Evolutionary conservation across 2,888 invertebrate genomes (phyloP).

Genomic region (Drosophila peninsularis): DNA sequence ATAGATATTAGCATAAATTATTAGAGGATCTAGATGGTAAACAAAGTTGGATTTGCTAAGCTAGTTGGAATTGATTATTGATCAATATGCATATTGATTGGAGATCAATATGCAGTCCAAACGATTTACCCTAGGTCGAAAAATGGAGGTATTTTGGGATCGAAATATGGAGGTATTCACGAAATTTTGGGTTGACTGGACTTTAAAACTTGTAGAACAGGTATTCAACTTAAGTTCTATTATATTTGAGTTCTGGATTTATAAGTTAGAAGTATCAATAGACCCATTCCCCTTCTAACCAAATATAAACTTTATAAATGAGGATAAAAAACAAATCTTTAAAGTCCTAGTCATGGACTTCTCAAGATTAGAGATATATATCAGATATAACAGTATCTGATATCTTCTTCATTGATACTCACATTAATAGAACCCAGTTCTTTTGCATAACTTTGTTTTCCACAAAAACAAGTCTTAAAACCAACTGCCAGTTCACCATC

Average conservation of each 20-base stretch:
- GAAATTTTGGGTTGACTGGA: no score
- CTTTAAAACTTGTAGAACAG: no score
- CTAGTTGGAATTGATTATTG: no score
- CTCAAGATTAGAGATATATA: neutral
- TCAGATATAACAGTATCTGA: neutral
- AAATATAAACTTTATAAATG: no score
- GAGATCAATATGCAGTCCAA: neutral
- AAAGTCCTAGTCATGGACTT: neutral
- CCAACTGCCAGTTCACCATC: constrained; percentile 10
- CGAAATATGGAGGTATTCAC: no score
- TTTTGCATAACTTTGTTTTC: neutral
- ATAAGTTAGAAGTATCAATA: no score
- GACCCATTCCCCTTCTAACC: no score
- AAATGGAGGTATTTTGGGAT: neutral
- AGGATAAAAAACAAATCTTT: neutral
- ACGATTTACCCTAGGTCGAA: no score
- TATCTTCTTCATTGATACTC: neutral
- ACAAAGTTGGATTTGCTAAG: neutral
- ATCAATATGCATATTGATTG: neutral
- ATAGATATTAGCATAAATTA: neutral
- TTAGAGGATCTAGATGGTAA: constrained; percentile 13
- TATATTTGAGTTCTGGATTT: no score
- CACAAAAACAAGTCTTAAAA: neutral
- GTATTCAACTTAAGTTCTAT: no score
- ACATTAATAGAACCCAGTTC: neutral